Base-by-base conservation (phyloP, 2,888 invertebrate species). In the Villa cingulata region DNA sequence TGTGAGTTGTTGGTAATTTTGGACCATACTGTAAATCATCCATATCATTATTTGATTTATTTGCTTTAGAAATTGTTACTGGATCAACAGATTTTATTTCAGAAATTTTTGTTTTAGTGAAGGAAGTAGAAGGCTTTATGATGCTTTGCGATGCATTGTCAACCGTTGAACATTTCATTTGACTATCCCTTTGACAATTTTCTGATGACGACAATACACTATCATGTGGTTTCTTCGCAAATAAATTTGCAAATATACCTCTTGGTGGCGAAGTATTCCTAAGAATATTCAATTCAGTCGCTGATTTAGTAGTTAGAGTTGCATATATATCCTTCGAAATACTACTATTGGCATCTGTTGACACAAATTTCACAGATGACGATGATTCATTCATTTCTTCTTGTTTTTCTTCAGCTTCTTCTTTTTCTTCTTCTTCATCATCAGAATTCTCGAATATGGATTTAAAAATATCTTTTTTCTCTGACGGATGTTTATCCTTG, bases 391-490 rank as follows among this genome's bases (percentile, higher is more conserved):
- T 53, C 45, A 65, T 68, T 50, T 64, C 63, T 34, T 49, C 52
- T 46, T 49, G 52, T 3, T 32, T 51, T 52, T 45, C 37, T 15
- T 58, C 58, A 38, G 56, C 55, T 48, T 66, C 65, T 37, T 67
- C 67, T 29, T 56, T 61, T 42, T 70, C 45, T 4, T 72, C 71
- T 44, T 81, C 81, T 15, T 76, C 75, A 57, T 83, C 86, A 59
- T 83, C 84, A 50, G 86, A 86, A 58, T 83, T 83, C 23, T 86
- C 74, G 62, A 95, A 95, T 58, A 95, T 88, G 0, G 89, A 83
- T 66, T 87, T 88, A 61, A 90, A 95, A 4, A 95, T 71, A 66
- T 92, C 92, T 50, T 75, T 72, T 56, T 80, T 81, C 42, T 81
- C 74, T 18, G 74, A 72, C 18, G 73, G 68, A 39, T 72, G 70